Evolutionary conservation across 2,888 invertebrate species (phyloP).

Genomic region (Beris morrisii): DNA sequence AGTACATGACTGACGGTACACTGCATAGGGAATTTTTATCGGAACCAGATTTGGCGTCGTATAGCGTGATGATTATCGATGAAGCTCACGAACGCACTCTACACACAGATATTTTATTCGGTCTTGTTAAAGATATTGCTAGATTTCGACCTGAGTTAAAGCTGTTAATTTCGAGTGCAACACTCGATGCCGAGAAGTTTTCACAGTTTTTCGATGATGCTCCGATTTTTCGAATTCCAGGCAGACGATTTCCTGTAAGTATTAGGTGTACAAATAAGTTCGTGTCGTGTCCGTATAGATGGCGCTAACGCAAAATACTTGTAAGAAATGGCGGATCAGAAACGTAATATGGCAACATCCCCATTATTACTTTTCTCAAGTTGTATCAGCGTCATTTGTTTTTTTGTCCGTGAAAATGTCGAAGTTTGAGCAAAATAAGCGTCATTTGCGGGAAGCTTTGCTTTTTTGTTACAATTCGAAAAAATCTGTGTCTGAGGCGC

Average conservation of each 20-base stretch:
- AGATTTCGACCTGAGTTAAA: conserved; percentile 92
- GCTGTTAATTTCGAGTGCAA: conserved; percentile 95
- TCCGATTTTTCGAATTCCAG: conserved; percentile 96
- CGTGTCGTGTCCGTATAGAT: too few species aligned
- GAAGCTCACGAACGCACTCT: conserved; percentile 98
- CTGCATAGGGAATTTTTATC: conserved; percentile 94
- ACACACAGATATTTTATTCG: conserved; percentile 97
- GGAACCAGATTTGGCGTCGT: conserved; percentile 93
- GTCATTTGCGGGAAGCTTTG: too few species aligned
- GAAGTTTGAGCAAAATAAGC: too few species aligned
- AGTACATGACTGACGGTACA: conserved; percentile 99
- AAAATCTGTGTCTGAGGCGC: too few species aligned
- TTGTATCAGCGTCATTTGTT: too few species aligned
- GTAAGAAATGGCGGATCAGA: too few species aligned
- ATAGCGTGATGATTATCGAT: conserved; percentile 98
- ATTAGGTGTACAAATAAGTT: too few species aligned
- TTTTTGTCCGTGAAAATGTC: too few species aligned
- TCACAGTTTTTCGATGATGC: conserved; percentile 98
- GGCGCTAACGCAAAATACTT: too few species aligned
- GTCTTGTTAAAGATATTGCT: conserved; percentile 93
- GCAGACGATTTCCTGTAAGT: conserved; percentile 85
- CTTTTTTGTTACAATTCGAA: too few species aligned
- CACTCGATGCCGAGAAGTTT: conserved; percentile 97
- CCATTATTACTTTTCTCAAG: too few species aligned
- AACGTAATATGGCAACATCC: too few species aligned